Percentiles rank a stretch among this genome's conserved stretches.
Conservation (phyloP, 2,888 invertebrate genomes). For the Drosophila pseudotakahashii region DNA sequence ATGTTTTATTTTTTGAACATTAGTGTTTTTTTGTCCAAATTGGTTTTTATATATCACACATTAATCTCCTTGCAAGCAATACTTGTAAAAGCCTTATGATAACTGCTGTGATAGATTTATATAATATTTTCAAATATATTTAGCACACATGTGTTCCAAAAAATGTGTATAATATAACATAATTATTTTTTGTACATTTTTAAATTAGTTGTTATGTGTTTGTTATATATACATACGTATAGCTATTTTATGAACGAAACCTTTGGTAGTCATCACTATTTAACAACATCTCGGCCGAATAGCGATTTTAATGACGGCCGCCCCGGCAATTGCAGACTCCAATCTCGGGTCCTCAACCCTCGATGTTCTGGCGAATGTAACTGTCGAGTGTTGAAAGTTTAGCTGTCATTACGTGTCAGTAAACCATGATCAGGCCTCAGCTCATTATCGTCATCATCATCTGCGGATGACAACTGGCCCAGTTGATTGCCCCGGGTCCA, state of each 20-base stretch:
- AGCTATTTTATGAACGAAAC: background rate
- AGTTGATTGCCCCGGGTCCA: conserved; percentile 17
- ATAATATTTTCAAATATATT: no score
- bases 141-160: no score
- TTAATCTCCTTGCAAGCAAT: no score
- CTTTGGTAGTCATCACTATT: background rate
- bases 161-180: no score
- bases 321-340: conserved; percentile 44
- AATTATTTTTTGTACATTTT: no score
- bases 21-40: no score
- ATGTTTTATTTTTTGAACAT: no score
- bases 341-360: conserved; percentile 7
- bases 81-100: no score
- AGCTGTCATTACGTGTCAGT: conserved; percentile 80
- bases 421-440: conserved; percentile 66
- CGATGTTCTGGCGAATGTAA: conserved; percentile 43
- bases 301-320: conserved; percentile 61
- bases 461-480: conserved; percentile 39
- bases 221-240: no score
- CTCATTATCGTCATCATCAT: conserved; percentile 49
- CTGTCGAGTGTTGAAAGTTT: conserved; percentile 69
- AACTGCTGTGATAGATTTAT: no score
- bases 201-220: no score
- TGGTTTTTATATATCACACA: no score
- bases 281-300: background rate